These are phyloP conservation scores for Brachyptera risi DNA, from an alignment of 2,888 invertebrate genomes.

Conservation along the genomic window DNA sequence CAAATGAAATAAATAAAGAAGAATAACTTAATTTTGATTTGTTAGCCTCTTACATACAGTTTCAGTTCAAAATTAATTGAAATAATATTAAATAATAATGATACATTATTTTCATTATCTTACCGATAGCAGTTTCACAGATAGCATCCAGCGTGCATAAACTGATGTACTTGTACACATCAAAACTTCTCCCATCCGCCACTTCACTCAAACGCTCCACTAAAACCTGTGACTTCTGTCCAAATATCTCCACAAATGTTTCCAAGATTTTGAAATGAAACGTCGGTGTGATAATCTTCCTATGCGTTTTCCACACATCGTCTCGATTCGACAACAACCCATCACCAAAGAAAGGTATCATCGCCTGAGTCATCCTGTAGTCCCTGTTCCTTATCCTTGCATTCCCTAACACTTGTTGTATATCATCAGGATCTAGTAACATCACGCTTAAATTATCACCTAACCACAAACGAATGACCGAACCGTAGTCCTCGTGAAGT, in stretches of 20 bases:
- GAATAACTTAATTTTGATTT: no score
- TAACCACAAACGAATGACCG: background rate
- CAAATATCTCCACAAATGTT: background rate
- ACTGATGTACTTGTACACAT: background rate
- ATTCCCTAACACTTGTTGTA: background rate
- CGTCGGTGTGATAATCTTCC: conserved; percentile 16
- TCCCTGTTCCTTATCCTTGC: conserved; percentile 2
- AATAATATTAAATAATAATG: no score
- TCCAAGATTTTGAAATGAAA: conserved; percentile 7
- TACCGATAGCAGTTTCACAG: conserved; percentile 13
- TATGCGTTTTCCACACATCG: background rate
- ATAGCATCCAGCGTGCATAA: conserved; percentile 6
- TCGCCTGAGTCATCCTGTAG: background rate
- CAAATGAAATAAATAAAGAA: no score
- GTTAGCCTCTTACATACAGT: no score
- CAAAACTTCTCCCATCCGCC: background rate
- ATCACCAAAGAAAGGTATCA: conserved; percentile 10
- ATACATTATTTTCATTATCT: no score
- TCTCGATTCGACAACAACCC: conserved; percentile 2
- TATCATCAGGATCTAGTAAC: background rate
- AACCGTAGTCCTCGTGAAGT: background rate
- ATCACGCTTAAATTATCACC: background rate
- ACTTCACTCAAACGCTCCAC: background rate
- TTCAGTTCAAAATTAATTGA: no score
- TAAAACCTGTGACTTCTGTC: background rate